Conservation (phyloP, 2,888 invertebrate species). For the Allygus modestus region DNA sequence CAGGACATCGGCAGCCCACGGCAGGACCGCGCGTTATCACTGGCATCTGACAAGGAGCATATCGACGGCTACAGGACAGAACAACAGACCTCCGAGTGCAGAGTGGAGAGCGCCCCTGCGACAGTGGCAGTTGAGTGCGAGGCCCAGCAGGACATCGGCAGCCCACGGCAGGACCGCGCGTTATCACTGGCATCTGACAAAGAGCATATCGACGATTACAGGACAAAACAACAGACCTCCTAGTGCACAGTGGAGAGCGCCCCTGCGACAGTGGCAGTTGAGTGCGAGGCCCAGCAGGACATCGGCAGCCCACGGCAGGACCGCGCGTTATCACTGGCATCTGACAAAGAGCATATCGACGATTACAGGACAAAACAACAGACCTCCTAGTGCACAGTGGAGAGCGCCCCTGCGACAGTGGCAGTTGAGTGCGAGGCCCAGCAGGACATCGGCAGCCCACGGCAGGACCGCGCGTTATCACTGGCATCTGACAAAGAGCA, state of each 20-base stretch:
- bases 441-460: conserved; percentile 11
- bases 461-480: neutral
- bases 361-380: neutral
- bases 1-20: neutral
- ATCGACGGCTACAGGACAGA: neutral
- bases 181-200: conserved; percentile 17
- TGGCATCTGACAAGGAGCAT: conserved; percentile 8
- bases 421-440: neutral
- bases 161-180: neutral
- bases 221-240: too few species aligned
- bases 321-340: neutral
- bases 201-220: too few species aligned
- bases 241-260: too few species aligned
- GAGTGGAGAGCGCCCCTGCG: neutral
- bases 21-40: neutral
- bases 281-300: neutral
- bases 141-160: conserved; percentile 10
- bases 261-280: neutral
- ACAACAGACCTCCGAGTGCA: neutral
- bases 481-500: conserved; percentile 7
- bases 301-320: neutral
- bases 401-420: neutral
- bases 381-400: neutral
- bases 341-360: too few species aligned
- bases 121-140: neutral